Percentiles rank a stretch among this genome's conserved stretches.
Conservation (phyloP, 2,888 invertebrate species). For the Nebria salina region DNA sequence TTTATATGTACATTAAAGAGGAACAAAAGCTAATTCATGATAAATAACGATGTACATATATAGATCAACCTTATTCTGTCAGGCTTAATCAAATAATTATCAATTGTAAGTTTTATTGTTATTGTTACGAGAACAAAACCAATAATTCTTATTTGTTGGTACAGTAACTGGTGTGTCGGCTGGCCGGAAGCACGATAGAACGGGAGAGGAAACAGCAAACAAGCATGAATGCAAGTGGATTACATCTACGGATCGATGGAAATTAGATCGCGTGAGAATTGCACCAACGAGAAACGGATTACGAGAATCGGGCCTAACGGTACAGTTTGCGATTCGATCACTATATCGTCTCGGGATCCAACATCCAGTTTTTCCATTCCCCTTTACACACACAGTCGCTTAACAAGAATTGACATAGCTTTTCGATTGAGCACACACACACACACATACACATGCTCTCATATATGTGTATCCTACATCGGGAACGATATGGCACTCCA, state of each 20-base stretch:
- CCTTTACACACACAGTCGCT: background rate
- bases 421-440: too few species aligned
- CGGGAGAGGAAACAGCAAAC: background rate
- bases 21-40: background rate
- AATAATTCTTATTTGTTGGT: background rate
- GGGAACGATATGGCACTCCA: background rate
- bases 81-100: background rate
- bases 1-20: background rate
- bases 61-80: background rate
- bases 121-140: background rate
- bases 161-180: background rate
- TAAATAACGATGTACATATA: too few species aligned
- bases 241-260: background rate
- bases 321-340: slow-evolving; percentile 7
- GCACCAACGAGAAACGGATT: slow-evolving; percentile 7
- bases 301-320: slow-evolving; percentile 8
- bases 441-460: background rate
- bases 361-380: background rate
- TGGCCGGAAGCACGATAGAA: background rate
- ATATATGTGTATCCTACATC: background rate
- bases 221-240: slow-evolving; percentile 5
- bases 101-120: background rate
- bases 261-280: slow-evolving; percentile 15
- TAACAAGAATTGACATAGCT: too few species aligned
- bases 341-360: background rate